Evolutionary conservation across 2,888 invertebrate species (phyloP).

Genomic region (Odontocolon sp.): DNA sequence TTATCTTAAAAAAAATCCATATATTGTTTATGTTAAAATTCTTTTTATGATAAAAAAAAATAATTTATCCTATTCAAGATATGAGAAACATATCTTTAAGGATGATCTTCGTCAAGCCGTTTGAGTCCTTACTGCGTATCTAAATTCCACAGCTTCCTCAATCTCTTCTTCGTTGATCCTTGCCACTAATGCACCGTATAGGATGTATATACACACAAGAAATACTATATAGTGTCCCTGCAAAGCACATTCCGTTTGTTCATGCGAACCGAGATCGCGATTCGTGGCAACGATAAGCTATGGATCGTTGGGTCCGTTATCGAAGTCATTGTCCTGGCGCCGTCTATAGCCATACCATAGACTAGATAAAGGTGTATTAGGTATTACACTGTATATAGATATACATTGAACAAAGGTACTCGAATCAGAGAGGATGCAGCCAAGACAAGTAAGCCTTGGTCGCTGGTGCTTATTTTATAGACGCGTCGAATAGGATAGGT

Average conservation of each 20-base stretch:
- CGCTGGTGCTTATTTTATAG: constrained; percentile 32
- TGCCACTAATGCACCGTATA: not conserved
- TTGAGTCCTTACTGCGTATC: not conserved
- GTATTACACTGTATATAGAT: not conserved
- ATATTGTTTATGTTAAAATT: too few relatives aligned
- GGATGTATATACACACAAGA: not conserved
- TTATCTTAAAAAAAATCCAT: too few relatives aligned
- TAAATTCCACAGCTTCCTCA: not conserved
- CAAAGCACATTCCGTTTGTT: constrained; percentile 53
- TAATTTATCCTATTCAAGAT: not conserved
- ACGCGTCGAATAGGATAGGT: constrained; percentile 56
- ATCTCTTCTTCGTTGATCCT: constrained; percentile 4
- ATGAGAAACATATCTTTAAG: not conserved
- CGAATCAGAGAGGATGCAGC: constrained; percentile 7
- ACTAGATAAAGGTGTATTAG: constrained; percentile 31
- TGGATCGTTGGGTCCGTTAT: constrained; percentile 58
- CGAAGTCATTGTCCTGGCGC: constrained; percentile 61
- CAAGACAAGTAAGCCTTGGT: constrained; percentile 35
- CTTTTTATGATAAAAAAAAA: too few relatives aligned
- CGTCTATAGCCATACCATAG: constrained; percentile 16
- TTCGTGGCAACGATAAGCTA: constrained; percentile 56
- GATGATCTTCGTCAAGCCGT: not conserved
- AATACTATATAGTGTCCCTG: constrained; percentile 31
- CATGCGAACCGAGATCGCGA: constrained; percentile 53
- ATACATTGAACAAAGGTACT: not conserved